These are phyloP conservation scores for Bombus haemorrhoidalis DNA, from an alignment of 1,140 invertebrate species.

Conservation along the genomic window DNA sequence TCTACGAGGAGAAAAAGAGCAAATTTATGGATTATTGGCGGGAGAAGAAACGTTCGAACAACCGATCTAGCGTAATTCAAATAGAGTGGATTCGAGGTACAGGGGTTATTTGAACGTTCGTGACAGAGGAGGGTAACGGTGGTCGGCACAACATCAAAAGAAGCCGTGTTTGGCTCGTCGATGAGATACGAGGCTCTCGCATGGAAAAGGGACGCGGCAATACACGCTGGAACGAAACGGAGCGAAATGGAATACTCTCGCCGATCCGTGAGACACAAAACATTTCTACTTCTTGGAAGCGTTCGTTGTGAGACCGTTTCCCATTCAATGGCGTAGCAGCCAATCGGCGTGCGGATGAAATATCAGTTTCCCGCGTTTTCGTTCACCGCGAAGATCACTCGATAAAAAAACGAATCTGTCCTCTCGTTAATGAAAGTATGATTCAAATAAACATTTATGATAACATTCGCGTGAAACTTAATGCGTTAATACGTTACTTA, in stretches of 20 bases:
- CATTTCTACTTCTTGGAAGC: slow-evolving; percentile 64
- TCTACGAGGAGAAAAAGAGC: not conserved
- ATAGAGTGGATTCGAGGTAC: not conserved
- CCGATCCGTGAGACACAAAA: slow-evolving; percentile 43
- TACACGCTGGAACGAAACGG: slow-evolving; percentile 37
- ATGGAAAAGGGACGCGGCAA: slow-evolving; percentile 34
- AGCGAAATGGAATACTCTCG: slow-evolving; percentile 41
- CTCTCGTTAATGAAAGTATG: not conserved
- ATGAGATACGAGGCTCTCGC: slow-evolving; percentile 32
- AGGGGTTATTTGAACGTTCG: not conserved
- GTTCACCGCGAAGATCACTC: not conserved
- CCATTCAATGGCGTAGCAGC: slow-evolving; percentile 64
- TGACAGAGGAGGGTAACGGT: slow-evolving; percentile 32
- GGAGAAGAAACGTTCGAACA: not conserved
- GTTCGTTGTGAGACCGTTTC: slow-evolving; percentile 50
- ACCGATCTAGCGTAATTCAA: not conserved
- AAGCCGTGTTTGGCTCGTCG: slow-evolving; percentile 47
- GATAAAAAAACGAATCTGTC: not conserved
- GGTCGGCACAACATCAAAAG: slow-evolving; percentile 54
- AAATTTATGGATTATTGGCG: not conserved
- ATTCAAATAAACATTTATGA: not conserved
- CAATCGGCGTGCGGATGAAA: not conserved
- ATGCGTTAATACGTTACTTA: slow-evolving; percentile 28
- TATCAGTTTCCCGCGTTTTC: slow-evolving; percentile 1
- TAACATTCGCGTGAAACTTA: not conserved